phyloP scores from a whole-genome alignment of 35 echinoderm and acorn worm genomes.

The Diadema setosum region DNA sequence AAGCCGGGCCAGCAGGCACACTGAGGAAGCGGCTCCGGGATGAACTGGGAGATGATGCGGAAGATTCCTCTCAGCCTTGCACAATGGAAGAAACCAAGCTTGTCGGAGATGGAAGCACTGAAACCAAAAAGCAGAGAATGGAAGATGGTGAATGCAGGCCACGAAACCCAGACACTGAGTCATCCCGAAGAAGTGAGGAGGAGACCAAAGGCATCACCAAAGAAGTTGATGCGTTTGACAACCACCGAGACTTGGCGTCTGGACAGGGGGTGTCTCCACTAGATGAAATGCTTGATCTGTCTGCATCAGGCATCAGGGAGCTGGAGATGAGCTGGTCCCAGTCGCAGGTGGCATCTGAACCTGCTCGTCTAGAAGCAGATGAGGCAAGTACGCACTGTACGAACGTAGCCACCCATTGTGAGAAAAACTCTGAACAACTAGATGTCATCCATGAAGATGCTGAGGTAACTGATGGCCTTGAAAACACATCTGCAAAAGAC shows the following conservation, averaged over 20 bases:
- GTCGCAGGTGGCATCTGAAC: neutral
- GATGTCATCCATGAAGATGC: neutral
- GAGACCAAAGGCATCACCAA: neutral
- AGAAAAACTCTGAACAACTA: neutral
- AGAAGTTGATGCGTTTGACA: no score
- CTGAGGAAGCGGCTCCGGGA: neutral
- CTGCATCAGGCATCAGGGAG: neutral
- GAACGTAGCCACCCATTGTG: neutral
- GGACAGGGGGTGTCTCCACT: no score
- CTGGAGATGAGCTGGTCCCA: conserved; percentile 17
- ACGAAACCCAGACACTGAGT: no score
- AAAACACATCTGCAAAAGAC: no score
- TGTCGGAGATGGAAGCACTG: neutral
- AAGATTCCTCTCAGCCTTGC: neutral
- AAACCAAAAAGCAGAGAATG: neutral
- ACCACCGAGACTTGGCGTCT: no score
- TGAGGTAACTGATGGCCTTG: neutral
- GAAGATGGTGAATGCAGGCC: neutral
- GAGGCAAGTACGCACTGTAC: no score
- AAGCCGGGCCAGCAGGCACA: neutral
- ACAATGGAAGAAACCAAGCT: neutral
- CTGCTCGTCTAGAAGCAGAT: neutral
- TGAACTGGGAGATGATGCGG: neutral
- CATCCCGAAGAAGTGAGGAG: no score
- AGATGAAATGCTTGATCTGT: neutral